phyloP scores from a whole-genome alignment of 1,140 invertebrate species.

The Helicoverpa zea region DNA sequence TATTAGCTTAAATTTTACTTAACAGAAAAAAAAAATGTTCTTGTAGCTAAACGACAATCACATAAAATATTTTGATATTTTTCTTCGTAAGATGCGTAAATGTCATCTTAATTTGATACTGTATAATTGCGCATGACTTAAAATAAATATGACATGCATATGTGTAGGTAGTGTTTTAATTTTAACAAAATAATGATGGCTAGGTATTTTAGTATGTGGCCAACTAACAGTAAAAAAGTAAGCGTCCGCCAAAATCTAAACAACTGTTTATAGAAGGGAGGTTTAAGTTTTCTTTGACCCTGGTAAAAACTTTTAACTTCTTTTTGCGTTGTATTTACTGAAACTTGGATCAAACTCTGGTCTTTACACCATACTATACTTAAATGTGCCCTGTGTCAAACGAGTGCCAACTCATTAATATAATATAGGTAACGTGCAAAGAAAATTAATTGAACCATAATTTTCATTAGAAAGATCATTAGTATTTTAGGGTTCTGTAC shows the following conservation, averaged over 20 bases:
- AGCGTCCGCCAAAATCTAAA: too few species aligned
- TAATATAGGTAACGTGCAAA: too few species aligned
- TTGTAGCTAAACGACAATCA: too few species aligned
- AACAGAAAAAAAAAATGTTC: too few species aligned
- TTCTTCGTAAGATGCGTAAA: too few species aligned
- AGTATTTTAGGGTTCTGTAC: too few species aligned
- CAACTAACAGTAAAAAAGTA: too few species aligned
- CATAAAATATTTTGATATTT: too few species aligned
- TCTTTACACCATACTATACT: background rate
- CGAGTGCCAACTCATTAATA: background rate
- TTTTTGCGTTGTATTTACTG: background rate
- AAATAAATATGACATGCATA: conserved; percentile 21
- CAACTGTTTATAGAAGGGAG: background rate
- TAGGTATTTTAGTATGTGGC: background rate
- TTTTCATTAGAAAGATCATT: too few species aligned
- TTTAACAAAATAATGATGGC: background rate
- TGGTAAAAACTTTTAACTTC: background rate
- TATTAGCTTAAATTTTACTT: too few species aligned
- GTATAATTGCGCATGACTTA: background rate
- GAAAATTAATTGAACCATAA: too few species aligned
- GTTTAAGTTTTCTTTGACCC: background rate
- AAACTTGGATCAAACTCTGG: background rate
- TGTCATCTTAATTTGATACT: too few species aligned
- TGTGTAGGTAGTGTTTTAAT: background rate
- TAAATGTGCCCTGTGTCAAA: background rate